These are phyloP conservation scores for Gadus macrocephalus DNA, from an alignment of 2,113 vertebrate genomes.

Conservation along the genomic window DNA sequence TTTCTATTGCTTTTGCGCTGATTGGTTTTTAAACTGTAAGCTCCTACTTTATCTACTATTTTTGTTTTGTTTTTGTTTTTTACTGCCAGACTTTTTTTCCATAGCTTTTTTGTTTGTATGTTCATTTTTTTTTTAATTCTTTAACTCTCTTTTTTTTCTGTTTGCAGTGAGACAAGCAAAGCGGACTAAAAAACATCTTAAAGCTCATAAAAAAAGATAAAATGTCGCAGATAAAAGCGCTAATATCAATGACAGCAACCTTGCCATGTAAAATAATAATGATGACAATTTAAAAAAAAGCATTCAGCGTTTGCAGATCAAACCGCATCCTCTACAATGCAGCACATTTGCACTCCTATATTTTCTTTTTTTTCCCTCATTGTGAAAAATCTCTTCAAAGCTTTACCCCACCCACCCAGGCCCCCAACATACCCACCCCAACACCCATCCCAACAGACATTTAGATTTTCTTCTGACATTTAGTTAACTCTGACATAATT, in stretches of 20 bases:
- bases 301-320: conserved; percentile 83
- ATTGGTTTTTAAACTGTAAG: conserved; percentile 89
- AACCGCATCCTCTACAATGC: conserved; percentile 85
- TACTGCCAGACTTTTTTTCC: conserved; percentile 48
- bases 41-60: conserved; percentile 84
- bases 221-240: conserved; percentile 96
- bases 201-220: conserved; percentile 96
- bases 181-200: conserved; percentile 95
- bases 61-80: conserved; percentile 57
- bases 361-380: conserved; percentile 73
- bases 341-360: conserved; percentile 72
- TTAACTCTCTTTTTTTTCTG: conserved; percentile 52
- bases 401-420: conserved; percentile 61
- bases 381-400: conserved; percentile 88
- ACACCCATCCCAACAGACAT: conserved; percentile 76
- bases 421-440: background rate
- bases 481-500: conserved; percentile 86
- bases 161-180: conserved; percentile 96
- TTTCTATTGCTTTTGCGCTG: conserved; percentile 94
- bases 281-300: conserved; percentile 65
- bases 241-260: conserved; percentile 86
- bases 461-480: conserved; percentile 84
- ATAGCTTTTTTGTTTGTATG: conserved; percentile 37
- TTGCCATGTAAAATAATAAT: conserved; percentile 85
- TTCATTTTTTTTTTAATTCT: conserved; percentile 54